These are phyloP conservation scores for Drosophila ustulata DNA, from an alignment of 2,888 invertebrate species.

Conservation along the genomic window DNA sequence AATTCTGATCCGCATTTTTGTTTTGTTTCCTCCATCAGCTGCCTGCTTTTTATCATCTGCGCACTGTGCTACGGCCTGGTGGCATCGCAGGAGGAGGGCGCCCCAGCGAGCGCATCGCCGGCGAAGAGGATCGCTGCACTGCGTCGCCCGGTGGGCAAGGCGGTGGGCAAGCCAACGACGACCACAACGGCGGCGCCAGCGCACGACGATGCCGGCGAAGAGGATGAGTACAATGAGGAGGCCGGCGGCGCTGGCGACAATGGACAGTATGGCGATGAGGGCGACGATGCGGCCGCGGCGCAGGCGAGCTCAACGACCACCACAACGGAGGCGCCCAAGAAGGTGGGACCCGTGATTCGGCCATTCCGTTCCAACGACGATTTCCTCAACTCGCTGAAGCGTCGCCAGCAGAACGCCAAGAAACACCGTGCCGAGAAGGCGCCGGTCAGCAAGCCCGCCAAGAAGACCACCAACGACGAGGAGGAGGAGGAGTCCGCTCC, in stretches of 20 bases:
- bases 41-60: conserved; percentile 78
- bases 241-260: conserved; percentile 84
- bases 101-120: conserved; percentile 45
- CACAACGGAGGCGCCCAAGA: conserved; percentile 90
- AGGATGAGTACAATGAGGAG: conserved; percentile 85
- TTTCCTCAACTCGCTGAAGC: conserved; percentile 90
- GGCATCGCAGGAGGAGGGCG: conserved; percentile 74
- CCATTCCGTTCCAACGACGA: conserved; percentile 93
- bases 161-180: conserved; percentile 74
- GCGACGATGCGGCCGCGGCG: conserved; percentile 85
- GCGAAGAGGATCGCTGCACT: conserved; percentile 78
- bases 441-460: conserved; percentile 70
- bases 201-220: conserved; percentile 79
- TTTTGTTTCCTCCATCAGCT: conserved; percentile 44
- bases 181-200: conserved; percentile 81
- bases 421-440: conserved; percentile 86
- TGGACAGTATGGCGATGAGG: conserved; percentile 85
- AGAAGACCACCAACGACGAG: conserved; percentile 58
- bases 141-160: conserved; percentile 79
- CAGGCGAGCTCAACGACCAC: conserved; percentile 86
- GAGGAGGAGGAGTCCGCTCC: conserved; percentile 62
- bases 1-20: background rate
- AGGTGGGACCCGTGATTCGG: conserved; percentile 88
- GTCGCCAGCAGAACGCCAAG: conserved; percentile 89
- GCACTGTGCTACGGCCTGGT: conserved; percentile 74